Evolutionary conservation across 1,140 invertebrate species (phyloP).

Genomic region (Dufourea novaeangliae): DNA sequence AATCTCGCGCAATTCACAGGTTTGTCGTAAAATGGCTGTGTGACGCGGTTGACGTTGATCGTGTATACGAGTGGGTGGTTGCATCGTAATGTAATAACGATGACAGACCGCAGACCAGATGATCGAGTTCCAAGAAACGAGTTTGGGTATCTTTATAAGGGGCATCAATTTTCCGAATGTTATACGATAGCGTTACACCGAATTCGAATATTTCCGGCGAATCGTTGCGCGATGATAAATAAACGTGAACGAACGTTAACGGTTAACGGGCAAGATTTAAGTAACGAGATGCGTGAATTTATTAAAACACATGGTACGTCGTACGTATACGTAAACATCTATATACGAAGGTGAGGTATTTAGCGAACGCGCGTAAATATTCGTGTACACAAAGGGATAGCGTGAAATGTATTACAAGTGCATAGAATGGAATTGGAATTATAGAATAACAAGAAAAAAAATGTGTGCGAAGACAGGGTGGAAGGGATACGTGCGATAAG

Average conservation of each 20-base stretch:
- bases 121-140: slow-evolving; percentile 22
- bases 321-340: no score
- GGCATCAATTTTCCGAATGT: slow-evolving; percentile 37
- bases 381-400: background rate
- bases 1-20: no score
- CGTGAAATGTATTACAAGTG: background rate
- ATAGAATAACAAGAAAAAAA: background rate
- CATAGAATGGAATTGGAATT: background rate
- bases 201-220: background rate
- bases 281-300: background rate
- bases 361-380: background rate
- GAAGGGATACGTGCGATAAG: background rate
- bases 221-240: background rate
- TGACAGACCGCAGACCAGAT: background rate
- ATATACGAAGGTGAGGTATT: background rate
- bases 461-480: background rate
- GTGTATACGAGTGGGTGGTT: background rate
- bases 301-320: background rate
- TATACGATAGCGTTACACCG: background rate
- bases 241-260: background rate
- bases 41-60: slow-evolving; percentile 25
- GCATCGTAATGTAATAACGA: background rate
- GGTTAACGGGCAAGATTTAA: background rate
- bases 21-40: background rate
- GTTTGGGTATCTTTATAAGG: slow-evolving; percentile 12